Base-by-base conservation (phyloP, 2,113 vertebrate genomes). In the Phyllostomus hastatus region DNA sequence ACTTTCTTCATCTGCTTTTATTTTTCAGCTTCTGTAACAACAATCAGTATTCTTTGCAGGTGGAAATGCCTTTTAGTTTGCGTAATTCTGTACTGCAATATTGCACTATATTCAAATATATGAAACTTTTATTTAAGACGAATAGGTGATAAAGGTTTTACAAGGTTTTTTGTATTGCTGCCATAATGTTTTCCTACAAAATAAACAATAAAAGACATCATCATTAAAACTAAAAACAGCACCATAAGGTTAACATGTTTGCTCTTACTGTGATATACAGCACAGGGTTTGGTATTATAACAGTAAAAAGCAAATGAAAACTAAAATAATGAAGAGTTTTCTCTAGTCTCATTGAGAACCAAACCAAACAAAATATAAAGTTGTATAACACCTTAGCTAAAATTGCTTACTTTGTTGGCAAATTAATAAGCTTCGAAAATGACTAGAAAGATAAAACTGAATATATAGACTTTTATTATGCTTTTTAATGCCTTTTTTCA, bases 1-100 rank as follows among this genome's bases (percentile, higher is more conserved):
- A 83, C 52, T 96, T 91, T 82, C 90, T 85, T 96, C 92, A 94
- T 82, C 86, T 75, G 82, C 67, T 98, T 97, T 96, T 89, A 94
- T 91, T 96, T 88, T 54, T 83, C 59, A 52, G 54, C 10, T 72
- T 97, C 82, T 96, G 33, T 97, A 97, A 98, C 95, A 98, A 95
- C 19, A 14, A 96, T 97, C 83, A 97, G 43, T 73, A 26, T 96
- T 93, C 90, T 87, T 33, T 97, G 94, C 96, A 98, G 83, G 95
- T 98, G 94, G 88, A 98, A 98, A 95, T 1, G 0, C 64, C 90
- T 97, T 97, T 93, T 95, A 81, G 73, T 97, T 98, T 97, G 86
- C 67, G 89, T 97, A 97, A 94, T 96, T 96, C 72, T 91, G 10
- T 52, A 59, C 16, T 82, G 7, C 28, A 91, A 16, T 88, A 95